Evolutionary conservation across 2,797 vertebrate species (phyloP), one percentile per base, ranked within the genome.

Genomic region (Coregonus ussuriensis): DNA sequence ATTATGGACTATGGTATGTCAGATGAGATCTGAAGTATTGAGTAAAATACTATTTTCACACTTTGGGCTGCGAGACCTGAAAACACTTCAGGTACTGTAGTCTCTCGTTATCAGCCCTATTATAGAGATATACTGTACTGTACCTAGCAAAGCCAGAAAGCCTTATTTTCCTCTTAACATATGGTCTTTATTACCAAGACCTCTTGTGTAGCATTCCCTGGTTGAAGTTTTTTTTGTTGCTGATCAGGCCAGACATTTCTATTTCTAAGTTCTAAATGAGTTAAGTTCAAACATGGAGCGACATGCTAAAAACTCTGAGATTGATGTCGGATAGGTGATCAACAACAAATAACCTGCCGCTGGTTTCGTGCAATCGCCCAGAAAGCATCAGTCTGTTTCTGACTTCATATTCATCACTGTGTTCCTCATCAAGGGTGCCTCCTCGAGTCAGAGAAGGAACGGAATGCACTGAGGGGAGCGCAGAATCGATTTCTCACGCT

Each of bases 101-200:
- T 52, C 9, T 71, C 78, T 74, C 1, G 41, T 79, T 37, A 33
- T 16, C 25, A 63, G n/a, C 41, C 76, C 74, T 80, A 72, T 84
- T 87, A 80, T 41, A 72, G 77, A 35, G 76, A 82, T 80, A 76
- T 87, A 75, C 79, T 52, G 68, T 63, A 77, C 71, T 75, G 18
- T 47, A 47, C 7, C 41, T 47, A 47, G 41, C 70, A 33, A 9
- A 62, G 54, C 21, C n/a, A 62, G 59, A 68, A 56, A 9, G 15
- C 11, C 78, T 15, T 74, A 33, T 80, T 85, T 53, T 81, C 83
- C 75, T 75, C 33, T 66, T 80, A 81, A 81, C 87, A 89, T 88
- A 82, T 89, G 87, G 79, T 78, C 65, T 31, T 62, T n/a, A 82
- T 90, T 91, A 85, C 4, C 13, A 31, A 53, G 51, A 76, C 14